phyloP scores from a whole-genome alignment of 2,113 vertebrate genomes.

The Colaptes auratus region DNA sequence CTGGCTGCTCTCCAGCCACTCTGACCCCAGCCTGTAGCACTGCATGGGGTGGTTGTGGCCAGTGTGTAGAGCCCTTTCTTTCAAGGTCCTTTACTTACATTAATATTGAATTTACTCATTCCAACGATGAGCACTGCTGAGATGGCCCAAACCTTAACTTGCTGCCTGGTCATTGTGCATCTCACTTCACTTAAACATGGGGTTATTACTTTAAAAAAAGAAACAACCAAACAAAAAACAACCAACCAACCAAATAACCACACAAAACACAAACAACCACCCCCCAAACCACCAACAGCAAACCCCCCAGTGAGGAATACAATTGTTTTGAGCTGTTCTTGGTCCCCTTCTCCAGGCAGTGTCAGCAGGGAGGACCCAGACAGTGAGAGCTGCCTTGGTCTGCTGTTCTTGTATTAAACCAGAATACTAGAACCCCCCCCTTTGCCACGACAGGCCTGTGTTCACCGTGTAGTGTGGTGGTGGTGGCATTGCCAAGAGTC shows the following conservation, averaged over 20 bases:
- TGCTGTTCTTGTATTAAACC: not conserved
- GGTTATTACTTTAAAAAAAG: too few relatives aligned
- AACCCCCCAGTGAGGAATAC: not conserved
- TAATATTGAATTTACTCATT: not conserved
- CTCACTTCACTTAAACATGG: not conserved
- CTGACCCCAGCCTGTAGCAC: too few relatives aligned
- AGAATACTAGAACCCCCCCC: not conserved
- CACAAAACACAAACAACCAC: too few relatives aligned
- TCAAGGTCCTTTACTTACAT: not conserved
- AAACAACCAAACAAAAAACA: too few relatives aligned
- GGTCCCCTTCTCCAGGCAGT: not conserved
- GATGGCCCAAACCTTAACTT: not conserved
- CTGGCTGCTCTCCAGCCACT: too few relatives aligned
- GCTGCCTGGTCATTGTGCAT: not conserved
- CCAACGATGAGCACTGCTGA: not conserved
- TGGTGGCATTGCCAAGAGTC: not conserved
- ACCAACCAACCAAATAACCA: not conserved
- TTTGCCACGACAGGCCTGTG: not conserved
- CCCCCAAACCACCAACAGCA: too few relatives aligned
- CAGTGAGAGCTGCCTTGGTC: not conserved
- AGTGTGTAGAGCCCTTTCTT: not conserved
- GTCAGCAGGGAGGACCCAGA: not conserved
- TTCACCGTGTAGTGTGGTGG: not conserved
- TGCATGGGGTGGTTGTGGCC: too few relatives aligned
- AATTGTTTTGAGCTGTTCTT: not conserved